A percentile compares a stretch with the other conserved stretches of the same genome.
Conservation (phyloP, 2,797 vertebrate species). For the Acropternis orthonyx region DNA sequence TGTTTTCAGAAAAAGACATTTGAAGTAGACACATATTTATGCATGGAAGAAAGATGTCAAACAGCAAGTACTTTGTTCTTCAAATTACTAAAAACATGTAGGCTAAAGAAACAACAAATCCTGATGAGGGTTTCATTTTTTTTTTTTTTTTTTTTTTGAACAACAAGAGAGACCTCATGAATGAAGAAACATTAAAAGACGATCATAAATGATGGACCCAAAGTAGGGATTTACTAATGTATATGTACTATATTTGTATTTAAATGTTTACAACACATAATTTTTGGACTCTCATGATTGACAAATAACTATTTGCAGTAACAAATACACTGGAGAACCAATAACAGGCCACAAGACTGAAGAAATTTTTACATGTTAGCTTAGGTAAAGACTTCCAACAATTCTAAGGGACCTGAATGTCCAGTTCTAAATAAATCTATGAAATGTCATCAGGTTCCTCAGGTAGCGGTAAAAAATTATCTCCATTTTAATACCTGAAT, state of each 20-base stretch:
- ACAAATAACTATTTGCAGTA: neutral
- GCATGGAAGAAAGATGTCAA: neutral
- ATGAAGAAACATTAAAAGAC: neutral
- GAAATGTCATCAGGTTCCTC: neutral
- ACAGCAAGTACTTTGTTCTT: neutral
- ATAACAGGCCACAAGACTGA: neutral
- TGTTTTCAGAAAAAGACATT: slow-evolving; percentile 11
- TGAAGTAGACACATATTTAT: neutral
- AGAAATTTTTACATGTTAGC: neutral
- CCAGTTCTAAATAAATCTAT: neutral
- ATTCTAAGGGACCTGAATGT: neutral
- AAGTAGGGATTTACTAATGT: too few species aligned
- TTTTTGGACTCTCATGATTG: neutral
- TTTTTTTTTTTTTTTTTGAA: neutral
- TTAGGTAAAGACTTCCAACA: neutral
- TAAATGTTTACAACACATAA: neutral
- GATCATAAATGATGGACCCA: too few species aligned
- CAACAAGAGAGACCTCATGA: neutral
- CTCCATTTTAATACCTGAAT: neutral
- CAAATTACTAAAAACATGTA: slow-evolving; percentile 7
- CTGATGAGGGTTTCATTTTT: neutral
- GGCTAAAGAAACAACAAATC: neutral
- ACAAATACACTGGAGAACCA: neutral
- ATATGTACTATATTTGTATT: neutral
- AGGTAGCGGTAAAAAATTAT: neutral